Base-by-base conservation (phyloP, 1,140 invertebrate genomes). In the Sinella curviseta region DNA sequence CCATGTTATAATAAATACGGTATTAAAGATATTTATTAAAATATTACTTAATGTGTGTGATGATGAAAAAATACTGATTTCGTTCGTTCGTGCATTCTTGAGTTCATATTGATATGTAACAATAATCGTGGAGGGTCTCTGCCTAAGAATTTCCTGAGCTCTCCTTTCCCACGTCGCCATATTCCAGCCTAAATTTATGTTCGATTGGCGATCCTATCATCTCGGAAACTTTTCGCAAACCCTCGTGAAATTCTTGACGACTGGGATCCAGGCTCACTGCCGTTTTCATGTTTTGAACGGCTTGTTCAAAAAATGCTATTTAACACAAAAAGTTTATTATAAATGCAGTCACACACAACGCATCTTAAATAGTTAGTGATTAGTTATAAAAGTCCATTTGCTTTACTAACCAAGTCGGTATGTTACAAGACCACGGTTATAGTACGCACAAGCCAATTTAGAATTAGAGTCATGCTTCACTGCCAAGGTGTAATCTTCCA, bases 351-450 rank as follows among this genome's bases (percentile, higher is more conserved):
- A 17, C 39, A 48, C n/a, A n/a, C n/a, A n/a, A 8, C 17, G 4
- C 39, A 48, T 8, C 39, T 48, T 8, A 8, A 48, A 17, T 48
- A 48, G 4, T 48, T 17, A n/a, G 17, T 48, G 17, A 48, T 48
- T 48, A 48, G 4, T 48, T 17, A 48, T 48, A 48, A 48, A 8
- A 17, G 17, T 4, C 17, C 35, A 76, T 74, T 16, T 57, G 12
- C 12, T 34, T 54, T 39, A 65, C 28, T 65, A 79, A 84, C 83
- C 82, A 77, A 84, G 79, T 78, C 87, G 85, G 78, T 88, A 88
- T 73, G 85, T 82, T 20, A 88, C 85, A 8, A 86, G 85, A 57
- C 86, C 87, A 78, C 87, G 82, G 81, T 88, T 88, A 77, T 87
- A 88, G 74, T 85, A 87, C 0, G 85, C 84, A 17, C 83, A 81